Base-by-base conservation (phyloP, 2,113 vertebrate genomes). In the Genyomyrus donnyi region DNA sequence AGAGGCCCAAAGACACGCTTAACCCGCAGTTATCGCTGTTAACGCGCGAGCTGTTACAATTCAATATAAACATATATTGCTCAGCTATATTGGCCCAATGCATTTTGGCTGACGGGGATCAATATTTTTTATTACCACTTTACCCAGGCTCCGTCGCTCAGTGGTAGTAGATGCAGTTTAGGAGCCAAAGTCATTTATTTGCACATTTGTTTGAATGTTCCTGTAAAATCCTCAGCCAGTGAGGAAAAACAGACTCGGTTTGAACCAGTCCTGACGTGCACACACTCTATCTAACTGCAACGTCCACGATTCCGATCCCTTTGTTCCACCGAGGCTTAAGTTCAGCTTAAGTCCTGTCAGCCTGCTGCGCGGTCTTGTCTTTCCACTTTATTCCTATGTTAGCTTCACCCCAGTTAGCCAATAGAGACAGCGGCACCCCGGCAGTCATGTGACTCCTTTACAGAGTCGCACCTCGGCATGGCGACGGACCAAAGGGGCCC, bases 121-220 rank as follows among this genome's bases (percentile, higher is more conserved):
- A 93, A 95, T 95, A 94, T 93, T 94, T 95, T 53, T 94, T 95
- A 95, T 95, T 94, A 93, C 93, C 90, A 93, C 93, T 95, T 93
- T 95, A 93, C 93, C 94, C 92, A 77, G 93, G 91, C 91, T 93
- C 92, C 90, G 90, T 91, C 92, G 91, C 90, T 91, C 91, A 91
- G 94, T 93, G 93, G 90, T 92, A 92, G 91, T 93, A 93, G 91
- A 93, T 92, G 91, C 92, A 88, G 91, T 94, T 93, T 93, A 92
- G 91, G 87, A 92, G 93, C 91, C 89, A 91, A 87, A 91, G 90
- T 91, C 85, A 62, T 92, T 92, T 91, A 84, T 92, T 92, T 91
- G 91, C 83, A 90, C 90, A 87, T 91, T 56, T 10, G 15, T n/a
- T n/a, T 62, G 52, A 49, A 50, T 52, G 42, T 70, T 86, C 84